These are phyloP conservation scores for Calycopis cecrops DNA, from an alignment of 1,140 invertebrate species.

Conservation along the genomic window DNA sequence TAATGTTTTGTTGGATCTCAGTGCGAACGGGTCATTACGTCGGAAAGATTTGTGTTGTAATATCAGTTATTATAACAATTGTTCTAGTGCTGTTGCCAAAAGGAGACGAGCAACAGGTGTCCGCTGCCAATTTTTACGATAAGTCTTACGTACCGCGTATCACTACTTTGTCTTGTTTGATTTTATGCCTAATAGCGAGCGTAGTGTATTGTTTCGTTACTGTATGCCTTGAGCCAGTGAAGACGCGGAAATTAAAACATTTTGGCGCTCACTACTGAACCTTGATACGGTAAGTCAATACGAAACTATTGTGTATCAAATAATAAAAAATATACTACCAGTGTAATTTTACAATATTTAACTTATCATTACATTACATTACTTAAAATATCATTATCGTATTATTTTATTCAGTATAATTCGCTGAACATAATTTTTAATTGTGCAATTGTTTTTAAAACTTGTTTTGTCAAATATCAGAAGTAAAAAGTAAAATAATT, in stretches of 20 bases:
- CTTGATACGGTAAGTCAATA: not conserved
- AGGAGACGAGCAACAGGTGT: constrained; percentile 27
- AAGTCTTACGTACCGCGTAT: constrained; percentile 50
- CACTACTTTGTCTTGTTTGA: constrained; percentile 44
- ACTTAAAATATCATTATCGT: not conserved
- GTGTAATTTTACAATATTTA: not conserved
- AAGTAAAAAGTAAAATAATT: too few species aligned
- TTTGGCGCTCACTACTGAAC: constrained; percentile 34
- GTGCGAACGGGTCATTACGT: constrained; percentile 59
- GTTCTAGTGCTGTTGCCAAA: constrained; percentile 53
- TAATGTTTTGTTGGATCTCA: constrained; percentile 58
- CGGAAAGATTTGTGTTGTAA: constrained; percentile 47
- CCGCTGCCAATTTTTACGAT: constrained; percentile 59
- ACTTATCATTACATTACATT: not conserved
- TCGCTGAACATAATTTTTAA: too few species aligned
- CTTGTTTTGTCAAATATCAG: too few species aligned
- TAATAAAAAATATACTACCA: too few species aligned
- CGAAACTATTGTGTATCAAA: too few species aligned
- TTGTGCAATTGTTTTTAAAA: not conserved
- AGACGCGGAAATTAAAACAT: constrained; percentile 52
- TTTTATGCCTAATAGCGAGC: constrained; percentile 42
- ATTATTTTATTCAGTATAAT: not conserved
- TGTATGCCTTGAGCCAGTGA: constrained; percentile 48
- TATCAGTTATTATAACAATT: constrained; percentile 48
- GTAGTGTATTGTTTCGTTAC: constrained; percentile 47